These are phyloP conservation scores for Microcebus griseorufus DNA, from an alignment of 2,113 vertebrate genomes.

Conservation along the genomic window DNA sequence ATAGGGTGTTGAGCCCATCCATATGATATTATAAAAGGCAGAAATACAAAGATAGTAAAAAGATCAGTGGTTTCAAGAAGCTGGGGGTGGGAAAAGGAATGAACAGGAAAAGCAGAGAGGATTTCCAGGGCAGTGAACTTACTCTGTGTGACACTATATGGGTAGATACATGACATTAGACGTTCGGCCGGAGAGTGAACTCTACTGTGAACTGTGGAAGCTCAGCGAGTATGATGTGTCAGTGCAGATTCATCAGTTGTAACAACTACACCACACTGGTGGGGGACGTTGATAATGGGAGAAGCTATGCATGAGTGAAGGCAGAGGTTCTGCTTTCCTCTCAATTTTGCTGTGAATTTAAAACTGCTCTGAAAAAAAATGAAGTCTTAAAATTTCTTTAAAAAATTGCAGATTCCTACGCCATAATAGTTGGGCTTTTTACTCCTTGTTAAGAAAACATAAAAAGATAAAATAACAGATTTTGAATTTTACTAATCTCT, in stretches of 20 bases:
- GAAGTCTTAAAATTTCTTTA: neutral
- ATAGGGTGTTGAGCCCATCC: neutral
- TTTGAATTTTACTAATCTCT: neutral
- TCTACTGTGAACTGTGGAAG: neutral
- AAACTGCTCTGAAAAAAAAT: neutral
- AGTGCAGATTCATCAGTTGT: neutral
- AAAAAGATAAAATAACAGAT: neutral
- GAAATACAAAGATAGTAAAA: neutral
- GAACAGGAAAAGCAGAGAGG: neutral
- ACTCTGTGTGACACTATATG: neutral
- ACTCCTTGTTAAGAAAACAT: neutral
- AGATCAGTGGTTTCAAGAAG: neutral
- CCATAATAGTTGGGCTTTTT: neutral
- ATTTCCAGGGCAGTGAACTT: neutral
- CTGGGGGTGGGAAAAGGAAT: neutral
- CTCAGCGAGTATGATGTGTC: neutral
- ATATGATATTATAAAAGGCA: neutral
- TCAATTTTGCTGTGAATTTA: neutral
- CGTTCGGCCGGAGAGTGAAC: neutral
- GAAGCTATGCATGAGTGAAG: no score
- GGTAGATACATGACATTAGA: neutral
- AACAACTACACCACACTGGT: neutral
- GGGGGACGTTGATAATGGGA: neutral
- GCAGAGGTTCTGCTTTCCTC: neutral
- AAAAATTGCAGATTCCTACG: neutral